Conservation (phyloP, 2,888 invertebrate species). For the Ectemnius continuus region DNA sequence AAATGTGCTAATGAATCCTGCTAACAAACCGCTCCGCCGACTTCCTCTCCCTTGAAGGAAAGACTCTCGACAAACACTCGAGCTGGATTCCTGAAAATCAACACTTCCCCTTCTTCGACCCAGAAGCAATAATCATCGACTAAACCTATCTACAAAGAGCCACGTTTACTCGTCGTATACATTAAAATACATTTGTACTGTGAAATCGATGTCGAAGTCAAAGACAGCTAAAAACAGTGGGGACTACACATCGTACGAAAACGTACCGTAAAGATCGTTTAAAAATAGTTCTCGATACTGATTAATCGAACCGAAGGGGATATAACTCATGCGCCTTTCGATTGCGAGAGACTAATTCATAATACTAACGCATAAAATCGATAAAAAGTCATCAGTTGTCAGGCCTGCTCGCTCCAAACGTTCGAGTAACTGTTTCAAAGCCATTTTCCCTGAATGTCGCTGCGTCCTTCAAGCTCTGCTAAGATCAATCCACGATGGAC, state of each 20-base stretch:
- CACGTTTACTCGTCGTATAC: slow-evolving; percentile 38
- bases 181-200: slow-evolving; percentile 43
- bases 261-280: no score
- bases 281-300: no score
- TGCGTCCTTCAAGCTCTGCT: not conserved
- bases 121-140: not conserved
- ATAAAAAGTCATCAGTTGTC: not conserved
- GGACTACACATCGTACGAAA: no score
- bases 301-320: no score
- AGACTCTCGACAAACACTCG: no score
- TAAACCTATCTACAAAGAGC: slow-evolving; percentile 10
- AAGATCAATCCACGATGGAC: not conserved
- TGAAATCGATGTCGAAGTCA: slow-evolving; percentile 25
- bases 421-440: not conserved
- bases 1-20: slow-evolving; percentile 2
- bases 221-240: not conserved
- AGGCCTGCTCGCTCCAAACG: not conserved
- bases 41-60: not conserved
- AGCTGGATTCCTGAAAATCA: no score
- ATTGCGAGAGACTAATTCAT: not conserved
- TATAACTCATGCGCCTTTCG: no score
- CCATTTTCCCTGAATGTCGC: no score
- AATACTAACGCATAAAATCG: slow-evolving; percentile 6
- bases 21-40: not conserved
- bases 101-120: not conserved